These are phyloP conservation scores for Lycia hirtaria DNA, from an alignment of 2,888 invertebrate species.

Conservation along the genomic window DNA sequence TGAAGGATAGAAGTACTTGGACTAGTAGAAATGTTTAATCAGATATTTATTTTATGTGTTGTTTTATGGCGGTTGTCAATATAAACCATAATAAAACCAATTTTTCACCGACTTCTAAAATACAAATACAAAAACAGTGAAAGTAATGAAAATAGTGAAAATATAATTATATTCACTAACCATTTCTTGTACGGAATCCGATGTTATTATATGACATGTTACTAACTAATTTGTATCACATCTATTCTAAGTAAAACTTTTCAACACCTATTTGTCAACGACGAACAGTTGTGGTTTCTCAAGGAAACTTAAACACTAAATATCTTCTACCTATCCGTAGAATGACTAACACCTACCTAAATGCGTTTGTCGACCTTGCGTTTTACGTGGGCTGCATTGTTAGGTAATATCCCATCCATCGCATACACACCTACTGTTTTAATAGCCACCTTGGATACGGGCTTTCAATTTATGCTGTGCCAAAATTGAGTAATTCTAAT, in stretches of 20 bases:
- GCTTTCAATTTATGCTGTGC: conserved; percentile 1
- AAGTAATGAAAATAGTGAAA: no score
- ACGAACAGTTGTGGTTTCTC: not conserved
- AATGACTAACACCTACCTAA: conserved; percentile 11
- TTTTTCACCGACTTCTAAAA: no score
- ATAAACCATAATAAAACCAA: no score
- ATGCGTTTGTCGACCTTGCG: conserved; percentile 30
- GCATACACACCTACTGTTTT: conserved; percentile 32
- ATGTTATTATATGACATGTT: no score
- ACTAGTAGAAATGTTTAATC: no score
- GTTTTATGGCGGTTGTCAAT: no score
- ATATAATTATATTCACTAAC: not conserved
- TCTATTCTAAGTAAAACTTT: conserved; percentile 1
- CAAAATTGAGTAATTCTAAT: no score
- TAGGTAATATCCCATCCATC: conserved; percentile 31
- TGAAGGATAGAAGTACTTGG: not conserved
- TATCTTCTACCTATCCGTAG: no score
- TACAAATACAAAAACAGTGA: no score
- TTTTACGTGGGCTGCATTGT: conserved; percentile 36
- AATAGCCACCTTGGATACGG: conserved; percentile 23
- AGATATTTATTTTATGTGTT: no score
- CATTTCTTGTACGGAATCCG: not conserved
- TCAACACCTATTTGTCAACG: conserved; percentile 2
- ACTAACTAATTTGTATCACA: not conserved
- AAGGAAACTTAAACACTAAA: conserved; percentile 2